Evolutionary conservation across 2,888 invertebrate genomes (phyloP), one percentile per base, ranked within the genome.

Genomic region (Pemphredon lugubris): DNA sequence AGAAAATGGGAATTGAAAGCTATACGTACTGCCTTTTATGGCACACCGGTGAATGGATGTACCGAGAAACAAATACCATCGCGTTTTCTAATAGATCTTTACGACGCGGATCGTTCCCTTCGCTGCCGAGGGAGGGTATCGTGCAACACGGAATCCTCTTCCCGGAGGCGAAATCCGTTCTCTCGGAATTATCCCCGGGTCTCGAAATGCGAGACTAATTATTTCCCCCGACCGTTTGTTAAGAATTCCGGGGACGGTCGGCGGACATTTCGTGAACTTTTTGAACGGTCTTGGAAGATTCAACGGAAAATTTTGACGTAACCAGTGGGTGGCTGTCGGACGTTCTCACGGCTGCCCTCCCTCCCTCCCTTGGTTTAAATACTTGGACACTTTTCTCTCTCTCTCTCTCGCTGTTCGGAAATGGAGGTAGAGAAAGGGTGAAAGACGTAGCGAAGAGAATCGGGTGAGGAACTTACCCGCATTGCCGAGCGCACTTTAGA

Each of bases 311-410:
- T 47, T 66, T 57, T 45, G 7, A n/a, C 32, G 30, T 7, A 13
- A 13, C 14, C n/a, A 6, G 23, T n/a, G n/a, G n/a, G 13, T n/a
- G 26, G 14, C 42, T n/a, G 34, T 51, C 7, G 21, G 21, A 23
- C 50, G 61, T 76, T 79, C 72, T 75, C 72, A 67, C 67, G 74
- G 57, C 50, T 67, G 58, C 63, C 77, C 26, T 26, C 7, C 63
- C 63, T 60, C 77, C 26, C 7, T 26, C 63, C 63, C 67, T 67
- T 61, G 67, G 67, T 69, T 74, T 67, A 47, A 50, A 75, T 72
- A 71, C 64, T 67, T 81, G 73, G 73, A 71, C 67, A 55, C 69
- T 73, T 45, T 34, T 16, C 51, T 37, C 21, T 11, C 42, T 26
- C 26, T 48, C 37, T 13, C 58, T 40, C 37, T 30, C 53, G 20